phyloP scores from a whole-genome alignment of 2,888 invertebrate species.

The Sphaerophoria rueppellii region DNA sequence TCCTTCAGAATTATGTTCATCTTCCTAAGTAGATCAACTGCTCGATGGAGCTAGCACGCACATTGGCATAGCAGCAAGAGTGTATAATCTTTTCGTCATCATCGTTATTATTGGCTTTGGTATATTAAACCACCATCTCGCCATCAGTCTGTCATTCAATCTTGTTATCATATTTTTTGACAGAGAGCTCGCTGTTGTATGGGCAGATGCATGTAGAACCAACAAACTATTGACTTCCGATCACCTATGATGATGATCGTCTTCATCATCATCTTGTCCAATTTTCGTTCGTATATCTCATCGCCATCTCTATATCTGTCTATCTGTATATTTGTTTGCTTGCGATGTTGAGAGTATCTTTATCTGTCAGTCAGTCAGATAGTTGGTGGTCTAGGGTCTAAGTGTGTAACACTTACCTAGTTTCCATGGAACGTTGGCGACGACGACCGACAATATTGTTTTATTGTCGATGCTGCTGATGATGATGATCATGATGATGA shows the following conservation, averaged over 20 bases:
- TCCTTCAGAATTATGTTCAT: constrained; percentile 38
- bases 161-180: constrained; percentile 69
- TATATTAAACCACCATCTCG: constrained; percentile 48
- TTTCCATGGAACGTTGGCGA: constrained; percentile 57
- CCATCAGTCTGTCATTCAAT: constrained; percentile 63
- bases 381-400: constrained; percentile 69
- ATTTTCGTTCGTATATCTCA: constrained; percentile 23
- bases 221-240: constrained; percentile 61
- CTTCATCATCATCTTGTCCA: constrained; percentile 39
- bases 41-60: constrained; percentile 36
- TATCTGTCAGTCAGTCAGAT: constrained; percentile 40
- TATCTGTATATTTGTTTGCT: constrained; percentile 29
- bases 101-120: constrained; percentile 31
- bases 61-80: constrained; percentile 4
- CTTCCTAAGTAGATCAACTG: constrained; percentile 49
- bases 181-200: constrained; percentile 31
- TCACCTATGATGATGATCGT: constrained; percentile 31
- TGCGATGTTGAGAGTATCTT: constrained; percentile 8
- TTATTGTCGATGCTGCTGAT: constrained; percentile 15
- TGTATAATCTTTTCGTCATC: constrained; percentile 41
- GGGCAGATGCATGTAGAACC: constrained; percentile 56
- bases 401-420: constrained; percentile 72
- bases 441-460: constrained; percentile 32
- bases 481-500: constrained; percentile 39
- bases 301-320: constrained; percentile 34